phyloP scores from a whole-genome alignment of 2,797 vertebrate genomes.

The Leuciscus waleckii region DNA sequence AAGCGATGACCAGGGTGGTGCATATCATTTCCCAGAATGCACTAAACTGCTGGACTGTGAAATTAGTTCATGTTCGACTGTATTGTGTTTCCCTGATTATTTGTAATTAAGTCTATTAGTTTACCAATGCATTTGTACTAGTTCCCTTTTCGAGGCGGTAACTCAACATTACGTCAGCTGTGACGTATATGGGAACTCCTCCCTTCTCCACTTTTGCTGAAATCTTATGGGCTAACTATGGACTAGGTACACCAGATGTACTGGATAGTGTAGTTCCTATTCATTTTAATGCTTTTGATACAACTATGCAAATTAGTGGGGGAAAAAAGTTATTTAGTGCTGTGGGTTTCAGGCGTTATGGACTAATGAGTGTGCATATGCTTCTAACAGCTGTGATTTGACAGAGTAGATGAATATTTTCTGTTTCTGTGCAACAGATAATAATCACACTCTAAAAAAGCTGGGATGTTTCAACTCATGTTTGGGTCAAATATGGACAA shows the following conservation, averaged over 20 bases:
- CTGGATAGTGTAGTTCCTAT: neutral
- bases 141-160: no score
- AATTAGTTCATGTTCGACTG: conserved; percentile 22
- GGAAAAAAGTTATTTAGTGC: neutral
- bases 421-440: conserved; percentile 16
- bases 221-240: no score
- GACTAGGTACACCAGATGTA: neutral
- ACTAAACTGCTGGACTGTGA: conserved; percentile 39
- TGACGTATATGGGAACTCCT: no score
- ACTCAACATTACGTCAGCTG: no score
- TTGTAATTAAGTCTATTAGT: conserved; percentile 2
- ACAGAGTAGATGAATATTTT: neutral
- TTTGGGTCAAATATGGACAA: neutral
- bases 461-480: neutral
- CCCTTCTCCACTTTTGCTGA: no score
- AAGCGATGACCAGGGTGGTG: conserved; percentile 25
- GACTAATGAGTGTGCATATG: neutral
- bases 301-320: neutral
- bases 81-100: conserved; percentile 9
- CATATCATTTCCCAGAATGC: conserved; percentile 26
- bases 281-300: neutral
- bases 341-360: neutral
- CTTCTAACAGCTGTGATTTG: conserved; percentile 3
- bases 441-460: neutral
- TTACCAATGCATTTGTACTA: neutral